These are phyloP conservation scores for Morpho deidamia DNA, from an alignment of 2,888 invertebrate genomes.

Conservation along the genomic window DNA sequence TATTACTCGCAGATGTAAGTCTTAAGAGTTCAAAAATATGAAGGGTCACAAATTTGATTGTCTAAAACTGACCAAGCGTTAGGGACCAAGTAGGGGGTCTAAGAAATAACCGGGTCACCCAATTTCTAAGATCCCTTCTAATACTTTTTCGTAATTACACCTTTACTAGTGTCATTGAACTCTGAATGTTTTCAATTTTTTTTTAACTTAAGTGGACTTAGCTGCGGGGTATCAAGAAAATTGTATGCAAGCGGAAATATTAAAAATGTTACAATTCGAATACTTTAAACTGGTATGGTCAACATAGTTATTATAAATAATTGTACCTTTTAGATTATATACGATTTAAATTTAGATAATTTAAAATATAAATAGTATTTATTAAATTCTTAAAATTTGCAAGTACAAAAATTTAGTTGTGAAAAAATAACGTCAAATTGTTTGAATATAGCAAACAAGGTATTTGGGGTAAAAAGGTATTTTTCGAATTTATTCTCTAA, in stretches of 20 bases:
- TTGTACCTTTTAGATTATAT: too few relatives aligned
- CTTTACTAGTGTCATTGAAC: constrained; percentile 68
- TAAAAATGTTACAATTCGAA: constrained; percentile 9
- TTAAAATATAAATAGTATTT: too few relatives aligned
- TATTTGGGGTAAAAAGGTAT: too few relatives aligned
- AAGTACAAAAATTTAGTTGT: too few relatives aligned
- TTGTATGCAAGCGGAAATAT: constrained; percentile 34
- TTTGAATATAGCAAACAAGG: too few relatives aligned
- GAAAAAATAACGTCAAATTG: too few relatives aligned
- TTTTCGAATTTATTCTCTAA: too few relatives aligned
- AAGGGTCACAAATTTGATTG: constrained; percentile 58
- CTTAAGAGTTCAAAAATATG: constrained; percentile 43
- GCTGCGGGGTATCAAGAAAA: constrained; percentile 51
- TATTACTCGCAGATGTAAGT: constrained; percentile 33
- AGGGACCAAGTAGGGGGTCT: constrained; percentile 54
- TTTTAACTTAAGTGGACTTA: constrained; percentile 60
- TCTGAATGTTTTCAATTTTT: constrained; percentile 49
- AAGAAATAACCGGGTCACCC: constrained; percentile 63
- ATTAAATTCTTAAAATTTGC: too few relatives aligned
- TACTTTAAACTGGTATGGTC: too few relatives aligned
- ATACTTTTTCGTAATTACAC: constrained; percentile 61
- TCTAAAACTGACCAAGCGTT: constrained; percentile 73
- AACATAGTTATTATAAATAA: too few relatives aligned
- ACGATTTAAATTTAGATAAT: too few relatives aligned
- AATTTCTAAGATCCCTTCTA: constrained; percentile 62